These are phyloP conservation scores for Hoplostethus atlanticus DNA, from an alignment of 2,797 vertebrate species.

Conservation along the genomic window DNA sequence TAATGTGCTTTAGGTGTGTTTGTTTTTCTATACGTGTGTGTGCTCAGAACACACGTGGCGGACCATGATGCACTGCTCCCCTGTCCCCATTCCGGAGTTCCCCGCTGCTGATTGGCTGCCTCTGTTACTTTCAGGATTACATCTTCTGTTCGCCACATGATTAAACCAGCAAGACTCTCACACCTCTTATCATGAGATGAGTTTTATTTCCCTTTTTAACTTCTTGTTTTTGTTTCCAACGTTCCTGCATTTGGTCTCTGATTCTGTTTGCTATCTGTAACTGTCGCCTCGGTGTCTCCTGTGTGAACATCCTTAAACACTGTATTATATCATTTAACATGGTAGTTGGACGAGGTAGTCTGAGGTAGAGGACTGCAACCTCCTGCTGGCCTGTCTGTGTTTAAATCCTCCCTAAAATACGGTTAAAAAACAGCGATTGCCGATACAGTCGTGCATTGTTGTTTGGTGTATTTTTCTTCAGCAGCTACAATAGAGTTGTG, in stretches of 20 bases:
- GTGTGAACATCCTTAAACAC: too few species aligned
- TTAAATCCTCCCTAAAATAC: too few species aligned
- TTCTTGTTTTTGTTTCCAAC: slow-evolving; percentile 11
- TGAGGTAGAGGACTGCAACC: too few species aligned
- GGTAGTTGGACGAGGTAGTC: too few species aligned
- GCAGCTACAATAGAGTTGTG: too few species aligned
- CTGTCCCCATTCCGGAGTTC: not conserved
- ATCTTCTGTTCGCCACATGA: slow-evolving; percentile 20
- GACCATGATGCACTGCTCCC: slow-evolving; percentile 11
- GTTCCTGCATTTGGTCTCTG: slow-evolving; percentile 6
- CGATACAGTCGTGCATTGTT: too few species aligned
- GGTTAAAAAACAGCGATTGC: too few species aligned
- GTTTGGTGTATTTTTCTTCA: too few species aligned
- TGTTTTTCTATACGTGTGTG: not conserved
- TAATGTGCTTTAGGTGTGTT: slow-evolving; percentile 14
- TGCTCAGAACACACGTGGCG: slow-evolving; percentile 3
- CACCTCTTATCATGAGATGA: slow-evolving; percentile 16
- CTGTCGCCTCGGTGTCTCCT: not conserved
- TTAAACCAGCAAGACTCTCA: not conserved
- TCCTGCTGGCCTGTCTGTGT: too few species aligned
- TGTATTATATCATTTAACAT: too few species aligned
- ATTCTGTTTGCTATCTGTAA: not conserved
- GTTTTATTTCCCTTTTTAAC: slow-evolving; percentile 41
- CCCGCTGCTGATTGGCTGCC: not conserved
- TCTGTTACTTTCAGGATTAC: not conserved